Base-by-base conservation (phyloP, 2,797 vertebrate genomes). In the Telmatherina bonti region DNA sequence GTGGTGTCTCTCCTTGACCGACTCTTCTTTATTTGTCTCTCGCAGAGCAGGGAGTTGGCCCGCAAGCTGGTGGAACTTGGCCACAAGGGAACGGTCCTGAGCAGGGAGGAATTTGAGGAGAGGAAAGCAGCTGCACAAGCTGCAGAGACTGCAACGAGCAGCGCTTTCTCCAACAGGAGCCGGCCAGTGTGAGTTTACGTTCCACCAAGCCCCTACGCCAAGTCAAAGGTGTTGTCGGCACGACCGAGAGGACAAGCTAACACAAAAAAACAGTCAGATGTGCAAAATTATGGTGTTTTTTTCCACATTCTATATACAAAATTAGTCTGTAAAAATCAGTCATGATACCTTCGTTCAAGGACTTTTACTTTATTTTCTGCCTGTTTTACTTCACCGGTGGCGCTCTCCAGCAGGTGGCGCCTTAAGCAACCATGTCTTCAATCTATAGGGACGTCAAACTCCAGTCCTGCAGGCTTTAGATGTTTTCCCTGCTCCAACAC, bases 61-160 rank as follows among this genome's bases (percentile, higher is more conserved):
- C 93, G 92, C 76, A 94, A 93, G 91, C 74, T 96, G 93, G 94
- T 96, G 89, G 95, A 96, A 87, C 89, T 93, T 56, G 95, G 95
- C 77, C 93, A 94, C 90, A 88, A 94, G 68, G 94, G 93, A 15
- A 92, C 92, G n/a, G 92, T 95, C 55, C 87, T 95, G 76, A 95
- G 86, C 81, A 94, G 93, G 75, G 93, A 96, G 86, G 94, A 96
- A 72, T 96, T 96, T 54, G 88, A 95, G 89, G 92, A 93, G 63
- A 92, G 84, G 83, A 97, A 95, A 84, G 88, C 94, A 82, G 92
- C 91, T 56, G 94, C 92, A 0, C 93, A 93, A 71, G 92, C 36
- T 38, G 36, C 36, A 38, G 90, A 92, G 64, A 52, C 67, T 11
- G 74, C 43, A 33, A 79, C 31, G 77, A 79, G 27, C 79, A 70